These are phyloP conservation scores for Myanophis thanlyinensis DNA, from an alignment of 2,113 vertebrate genomes.

Conservation along the genomic window DNA sequence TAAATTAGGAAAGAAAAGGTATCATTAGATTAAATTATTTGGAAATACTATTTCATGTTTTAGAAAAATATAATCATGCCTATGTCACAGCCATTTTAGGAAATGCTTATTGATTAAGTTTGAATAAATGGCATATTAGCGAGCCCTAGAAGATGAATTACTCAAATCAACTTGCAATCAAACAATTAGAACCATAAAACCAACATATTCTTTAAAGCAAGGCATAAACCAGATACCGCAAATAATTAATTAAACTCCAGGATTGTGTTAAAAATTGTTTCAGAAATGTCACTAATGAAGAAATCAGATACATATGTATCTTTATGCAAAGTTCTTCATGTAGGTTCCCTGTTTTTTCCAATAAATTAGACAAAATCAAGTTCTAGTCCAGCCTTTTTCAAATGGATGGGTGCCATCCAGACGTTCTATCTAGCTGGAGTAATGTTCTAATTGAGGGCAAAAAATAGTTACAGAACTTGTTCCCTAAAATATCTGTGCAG, in stretches of 20 bases:
- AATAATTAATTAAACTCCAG: neutral
- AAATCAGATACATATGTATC: neutral
- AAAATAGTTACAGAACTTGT: neutral
- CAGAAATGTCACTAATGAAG: neutral
- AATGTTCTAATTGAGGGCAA: neutral
- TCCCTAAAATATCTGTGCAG: neutral
- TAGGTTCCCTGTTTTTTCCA: too few relatives aligned
- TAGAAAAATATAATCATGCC: neutral
- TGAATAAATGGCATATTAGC: slow-evolving; percentile 7
- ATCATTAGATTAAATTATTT: slow-evolving; percentile 61
- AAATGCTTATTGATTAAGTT: neutral
- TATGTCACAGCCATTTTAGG: neutral
- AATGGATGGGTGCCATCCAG: neutral
- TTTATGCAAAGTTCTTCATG: neutral
- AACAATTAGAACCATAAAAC: neutral
- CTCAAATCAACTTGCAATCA: neutral
- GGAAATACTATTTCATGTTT: slow-evolving; percentile 42
- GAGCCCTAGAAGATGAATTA: neutral
- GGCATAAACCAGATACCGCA: neutral
- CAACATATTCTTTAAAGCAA: neutral
- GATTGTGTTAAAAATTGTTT: neutral
- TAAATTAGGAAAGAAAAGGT: slow-evolving; percentile 53
- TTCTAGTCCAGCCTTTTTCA: neutral
- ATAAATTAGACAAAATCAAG: neutral
- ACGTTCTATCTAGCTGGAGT: neutral